Conservation (phyloP, 1,140 invertebrate species). For the Tetramorium parvispinum region DNA sequence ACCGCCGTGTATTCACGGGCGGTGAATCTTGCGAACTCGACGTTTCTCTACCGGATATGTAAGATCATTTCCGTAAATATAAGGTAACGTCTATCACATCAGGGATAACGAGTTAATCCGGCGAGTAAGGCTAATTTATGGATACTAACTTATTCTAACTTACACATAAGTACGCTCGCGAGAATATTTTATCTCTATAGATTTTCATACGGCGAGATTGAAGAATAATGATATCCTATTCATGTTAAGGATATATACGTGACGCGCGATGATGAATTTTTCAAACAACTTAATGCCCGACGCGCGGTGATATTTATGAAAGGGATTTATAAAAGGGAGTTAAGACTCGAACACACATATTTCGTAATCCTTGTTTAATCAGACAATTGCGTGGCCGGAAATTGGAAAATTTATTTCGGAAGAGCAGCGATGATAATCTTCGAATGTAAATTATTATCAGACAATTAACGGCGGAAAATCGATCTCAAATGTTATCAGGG, state of each 20-base stretch:
- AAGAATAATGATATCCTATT: background rate
- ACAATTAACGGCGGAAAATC: background rate
- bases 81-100: constrained; percentile 39
- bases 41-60: constrained; percentile 34
- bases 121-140: background rate
- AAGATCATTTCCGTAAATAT: constrained; percentile 51
- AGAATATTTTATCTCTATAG: background rate
- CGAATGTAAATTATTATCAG: background rate
- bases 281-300: background rate
- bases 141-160: background rate
- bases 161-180: background rate
- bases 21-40: constrained; percentile 59
- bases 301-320: background rate
- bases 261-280: background rate
- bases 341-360: background rate
- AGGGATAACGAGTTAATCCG: constrained; percentile 14
- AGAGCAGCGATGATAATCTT: background rate
- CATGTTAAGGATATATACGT: background rate
- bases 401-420: background rate
- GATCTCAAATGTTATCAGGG: background rate
- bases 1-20: constrained; percentile 38
- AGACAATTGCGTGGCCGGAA: background rate
- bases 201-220: background rate
- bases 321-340: too few relatives aligned
- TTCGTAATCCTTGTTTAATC: background rate